Percentiles rank a stretch among this genome's conserved stretches.
Conservation (phyloP, 2,888 invertebrate species). For the Proisotoma minuta region DNA sequence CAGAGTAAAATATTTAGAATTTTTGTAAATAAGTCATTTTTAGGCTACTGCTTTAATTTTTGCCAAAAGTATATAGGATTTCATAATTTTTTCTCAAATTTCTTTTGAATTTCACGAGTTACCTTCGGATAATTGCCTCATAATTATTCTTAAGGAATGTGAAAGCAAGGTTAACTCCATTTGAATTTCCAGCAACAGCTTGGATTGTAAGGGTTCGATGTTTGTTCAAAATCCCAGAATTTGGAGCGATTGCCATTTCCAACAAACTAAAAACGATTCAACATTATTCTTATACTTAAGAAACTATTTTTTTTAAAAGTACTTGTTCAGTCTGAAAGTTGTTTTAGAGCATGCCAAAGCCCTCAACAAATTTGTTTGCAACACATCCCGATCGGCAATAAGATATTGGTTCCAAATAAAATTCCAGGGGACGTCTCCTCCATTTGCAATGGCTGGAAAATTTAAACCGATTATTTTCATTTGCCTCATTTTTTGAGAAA, state of each 20-base stretch:
- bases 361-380: constrained; percentile 26
- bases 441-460: constrained; percentile 39
- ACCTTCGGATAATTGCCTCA: constrained; percentile 25
- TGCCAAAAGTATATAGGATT: too few relatives aligned
- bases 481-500: too few relatives aligned
- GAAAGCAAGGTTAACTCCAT: constrained; percentile 29
- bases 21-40: neutral
- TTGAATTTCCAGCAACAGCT: constrained; percentile 38
- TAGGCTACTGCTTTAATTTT: too few relatives aligned
- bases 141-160: constrained; percentile 34
- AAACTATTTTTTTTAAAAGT: neutral
- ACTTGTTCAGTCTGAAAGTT: constrained; percentile 23
- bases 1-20: neutral
- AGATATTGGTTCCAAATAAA: constrained; percentile 33
- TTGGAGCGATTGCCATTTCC: constrained; percentile 25
- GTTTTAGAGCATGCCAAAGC: constrained; percentile 38
- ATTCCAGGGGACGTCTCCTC: constrained; percentile 31
- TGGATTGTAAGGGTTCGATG: constrained; percentile 35
- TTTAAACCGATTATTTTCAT: too few relatives aligned
- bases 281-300: neutral
- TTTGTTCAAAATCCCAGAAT: constrained; percentile 19
- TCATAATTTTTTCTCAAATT: neutral
- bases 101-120: neutral
- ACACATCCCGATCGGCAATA: constrained; percentile 16
- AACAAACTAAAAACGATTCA: constrained; percentile 22